phyloP scores from a whole-genome alignment of 2,888 invertebrate species.

The Chironomus tentans region DNA sequence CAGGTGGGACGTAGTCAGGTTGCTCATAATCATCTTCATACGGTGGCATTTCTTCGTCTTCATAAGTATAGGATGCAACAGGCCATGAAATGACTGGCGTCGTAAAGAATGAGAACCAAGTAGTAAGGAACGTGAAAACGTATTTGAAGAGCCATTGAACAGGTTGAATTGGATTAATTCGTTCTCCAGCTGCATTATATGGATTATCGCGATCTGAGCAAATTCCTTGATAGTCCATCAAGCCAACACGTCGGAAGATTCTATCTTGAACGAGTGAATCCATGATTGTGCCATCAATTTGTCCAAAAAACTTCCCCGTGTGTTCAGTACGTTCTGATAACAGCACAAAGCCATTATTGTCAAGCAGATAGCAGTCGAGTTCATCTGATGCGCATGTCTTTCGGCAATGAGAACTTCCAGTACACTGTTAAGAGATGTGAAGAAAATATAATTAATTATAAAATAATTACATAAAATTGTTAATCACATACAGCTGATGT shows the following conservation, averaged over 20 bases:
- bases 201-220: conserved; percentile 61
- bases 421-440: conserved; percentile 54
- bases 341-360: conserved; percentile 90
- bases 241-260: conserved; percentile 78
- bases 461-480: neutral
- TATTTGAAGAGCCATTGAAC: conserved; percentile 38
- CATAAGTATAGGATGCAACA: conserved; percentile 30
- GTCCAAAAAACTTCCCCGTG: conserved; percentile 88
- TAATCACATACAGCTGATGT: conserved; percentile 64
- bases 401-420: conserved; percentile 58
- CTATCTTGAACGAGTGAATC: conserved; percentile 83
- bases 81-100: conserved; percentile 39
- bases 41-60: conserved; percentile 36
- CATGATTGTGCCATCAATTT: conserved; percentile 90
- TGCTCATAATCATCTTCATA: conserved; percentile 27
- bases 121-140: conserved; percentile 36
- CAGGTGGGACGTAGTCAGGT: neutral
- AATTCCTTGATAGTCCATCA: conserved; percentile 82
- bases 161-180: conserved; percentile 34
- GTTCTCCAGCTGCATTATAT: conserved; percentile 33
- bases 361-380: conserved; percentile 84
- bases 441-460: conserved; percentile 27
- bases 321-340: conserved; percentile 78
- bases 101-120: conserved; percentile 39
- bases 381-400: conserved; percentile 81